phyloP scores from a whole-genome alignment of 2,113 vertebrate species.

The Axis porcinus region DNA sequence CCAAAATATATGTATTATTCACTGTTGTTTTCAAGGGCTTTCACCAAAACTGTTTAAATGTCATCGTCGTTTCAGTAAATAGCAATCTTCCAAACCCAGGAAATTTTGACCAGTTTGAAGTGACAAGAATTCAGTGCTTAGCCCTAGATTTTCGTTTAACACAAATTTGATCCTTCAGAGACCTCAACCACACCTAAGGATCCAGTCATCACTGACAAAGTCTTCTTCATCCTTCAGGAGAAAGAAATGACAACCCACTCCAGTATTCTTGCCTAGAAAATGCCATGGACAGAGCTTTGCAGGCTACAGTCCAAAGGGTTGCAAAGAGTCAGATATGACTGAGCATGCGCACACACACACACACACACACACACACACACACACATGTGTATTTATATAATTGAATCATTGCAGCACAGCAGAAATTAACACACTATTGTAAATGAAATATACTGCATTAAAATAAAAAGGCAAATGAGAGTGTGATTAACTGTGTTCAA shows the following conservation, averaged over 20 bases:
- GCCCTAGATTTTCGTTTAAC: not conserved
- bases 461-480: not conserved
- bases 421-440: not conserved
- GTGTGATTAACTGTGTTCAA: not conserved
- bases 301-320: not conserved
- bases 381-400: not conserved
- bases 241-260: not conserved
- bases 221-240: not conserved
- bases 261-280: not conserved
- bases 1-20: not conserved
- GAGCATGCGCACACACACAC: rapidly evolving
- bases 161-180: not conserved
- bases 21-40: constrained; percentile 2
- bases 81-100: not conserved
- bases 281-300: not conserved
- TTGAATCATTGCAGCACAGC: not conserved
- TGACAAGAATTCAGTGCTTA: not conserved
- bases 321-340: not conserved
- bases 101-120: not conserved
- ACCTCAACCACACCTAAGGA: not conserved
- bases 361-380: not conserved
- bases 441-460: not conserved
- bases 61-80: not conserved
- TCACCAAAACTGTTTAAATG: constrained; percentile 42
- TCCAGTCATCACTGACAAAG: not conserved